phyloP scores from a whole-genome alignment of 2,888 invertebrate species.

The Bursaphelenchus okinawaensis region DNA sequence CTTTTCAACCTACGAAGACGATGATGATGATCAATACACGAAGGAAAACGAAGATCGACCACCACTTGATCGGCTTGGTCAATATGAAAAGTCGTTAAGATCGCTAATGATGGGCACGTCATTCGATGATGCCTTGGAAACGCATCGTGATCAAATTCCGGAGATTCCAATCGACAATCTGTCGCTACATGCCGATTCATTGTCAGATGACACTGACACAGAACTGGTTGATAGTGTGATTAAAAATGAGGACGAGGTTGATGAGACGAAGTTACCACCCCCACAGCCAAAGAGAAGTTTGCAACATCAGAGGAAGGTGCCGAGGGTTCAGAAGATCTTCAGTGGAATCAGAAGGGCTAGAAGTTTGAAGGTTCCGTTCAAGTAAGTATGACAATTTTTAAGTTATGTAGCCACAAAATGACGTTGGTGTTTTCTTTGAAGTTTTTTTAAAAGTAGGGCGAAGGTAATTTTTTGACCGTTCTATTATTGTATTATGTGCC shows the following conservation, averaged over 20 bases:
- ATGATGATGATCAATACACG: not conserved
- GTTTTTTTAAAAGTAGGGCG: too few relatives aligned
- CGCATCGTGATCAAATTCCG: not conserved
- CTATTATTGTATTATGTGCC: too few relatives aligned
- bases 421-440: too few relatives aligned
- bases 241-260: not conserved
- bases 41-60: not conserved
- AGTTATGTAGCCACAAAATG: too few relatives aligned
- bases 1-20: slow-evolving; percentile 2
- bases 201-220: not conserved
- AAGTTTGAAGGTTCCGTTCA: slow-evolving; percentile 9
- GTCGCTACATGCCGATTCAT: not conserved
- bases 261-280: not conserved
- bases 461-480: too few relatives aligned
- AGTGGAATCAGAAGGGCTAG: slow-evolving; percentile 2
- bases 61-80: not conserved
- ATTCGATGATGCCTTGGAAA: not conserved
- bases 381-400: not conserved
- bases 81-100: slow-evolving; percentile 7
- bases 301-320: not conserved
- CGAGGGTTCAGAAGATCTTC: not conserved
- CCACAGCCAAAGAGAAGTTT: slow-evolving; percentile 1
- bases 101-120: not conserved
- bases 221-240: not conserved
- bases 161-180: not conserved